Evolutionary conservation across 35 echinoderm and acorn worm genomes (phyloP).

Genomic region (Anneissia japonica): DNA sequence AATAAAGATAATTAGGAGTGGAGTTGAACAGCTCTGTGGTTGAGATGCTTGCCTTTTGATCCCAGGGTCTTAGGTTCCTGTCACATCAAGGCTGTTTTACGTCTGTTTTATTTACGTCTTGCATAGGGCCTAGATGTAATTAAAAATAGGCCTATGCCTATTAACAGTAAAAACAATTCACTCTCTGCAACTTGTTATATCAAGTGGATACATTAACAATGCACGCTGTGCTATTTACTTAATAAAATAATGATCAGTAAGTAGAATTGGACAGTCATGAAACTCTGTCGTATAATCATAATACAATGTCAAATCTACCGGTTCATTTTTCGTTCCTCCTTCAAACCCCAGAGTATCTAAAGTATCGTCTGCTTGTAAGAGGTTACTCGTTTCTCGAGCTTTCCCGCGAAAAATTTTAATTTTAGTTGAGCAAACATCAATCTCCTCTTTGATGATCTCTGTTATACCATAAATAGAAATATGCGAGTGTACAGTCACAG

Average conservation of each 20-base stretch:
- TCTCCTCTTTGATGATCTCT: conserved; percentile 63
- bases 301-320: conserved; percentile 61
- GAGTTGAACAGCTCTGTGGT: too few relatives aligned
- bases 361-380: conserved; percentile 58
- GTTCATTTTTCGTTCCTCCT: conserved; percentile 50
- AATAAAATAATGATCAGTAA: conserved; percentile 79
- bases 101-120: too few relatives aligned
- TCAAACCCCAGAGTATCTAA: conserved; percentile 63
- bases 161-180: too few relatives aligned
- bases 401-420: conserved; percentile 58
- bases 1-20: too few relatives aligned
- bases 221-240: too few relatives aligned
- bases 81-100: too few relatives aligned
- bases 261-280: conserved; percentile 76
- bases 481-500: conserved; percentile 50
- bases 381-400: conserved; percentile 28
- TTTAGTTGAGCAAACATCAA: conserved; percentile 55
- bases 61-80: too few relatives aligned
- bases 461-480: conserved; percentile 49
- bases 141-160: too few relatives aligned
- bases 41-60: too few relatives aligned
- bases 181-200: too few relatives aligned
- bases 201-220: too few relatives aligned
- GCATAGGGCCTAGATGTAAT: too few relatives aligned
- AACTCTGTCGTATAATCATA: conserved; percentile 93